Evolutionary conservation across 1,140 invertebrate genomes (phyloP), one percentile per base, ranked within the genome.

Genomic region (Drosophila busckii): DNA sequence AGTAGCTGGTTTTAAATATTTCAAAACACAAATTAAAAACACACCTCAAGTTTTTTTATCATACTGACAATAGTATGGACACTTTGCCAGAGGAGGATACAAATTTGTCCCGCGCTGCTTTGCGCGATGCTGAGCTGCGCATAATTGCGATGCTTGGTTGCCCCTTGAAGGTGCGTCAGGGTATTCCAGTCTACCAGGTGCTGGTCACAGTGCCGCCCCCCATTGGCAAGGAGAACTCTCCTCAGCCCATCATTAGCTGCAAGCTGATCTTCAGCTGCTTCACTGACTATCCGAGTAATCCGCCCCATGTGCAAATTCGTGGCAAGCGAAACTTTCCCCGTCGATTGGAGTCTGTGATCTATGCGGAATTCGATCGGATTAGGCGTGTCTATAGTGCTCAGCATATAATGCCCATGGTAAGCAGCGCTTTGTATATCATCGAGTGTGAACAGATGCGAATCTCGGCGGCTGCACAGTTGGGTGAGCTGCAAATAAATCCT

Each of bases 181-280:
- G 1, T 15, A 42, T 2, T 53, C n/a, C n/a, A n/a, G n/a, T 53
- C 2, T 53, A 34, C 5, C 49, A 32, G 4, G 19, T 53, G 0
- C 28, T 34, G 38, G 29, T 53, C 8, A 38, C 26, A 6, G 28
- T 53, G 9, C 13, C 28, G 2, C n/a, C 26, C 0, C 20, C 17
- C 10, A 15, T 32, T 23, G 12, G 23, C 10, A 34, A 10, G 2
- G 49, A 34, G 6, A 15, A 17, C 5, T 9, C 49, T 5, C 5
- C 8, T 19, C 37, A 53, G 1, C 9, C 37, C 0, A 19, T 37
- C 5, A 53, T 53, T 8, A 53, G 49, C n/a, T 53, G 49, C 29
- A 41, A 42, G 19, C 9, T 53, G 49, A 32, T 53, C 12, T 53
- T 53, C 10, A 53, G 26, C 15, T 53, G 49, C 8, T 38, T 38